Conservation (phyloP, 37 sponge, comb jelly and placozoan genomes). For the Crambe crambe region DNA sequence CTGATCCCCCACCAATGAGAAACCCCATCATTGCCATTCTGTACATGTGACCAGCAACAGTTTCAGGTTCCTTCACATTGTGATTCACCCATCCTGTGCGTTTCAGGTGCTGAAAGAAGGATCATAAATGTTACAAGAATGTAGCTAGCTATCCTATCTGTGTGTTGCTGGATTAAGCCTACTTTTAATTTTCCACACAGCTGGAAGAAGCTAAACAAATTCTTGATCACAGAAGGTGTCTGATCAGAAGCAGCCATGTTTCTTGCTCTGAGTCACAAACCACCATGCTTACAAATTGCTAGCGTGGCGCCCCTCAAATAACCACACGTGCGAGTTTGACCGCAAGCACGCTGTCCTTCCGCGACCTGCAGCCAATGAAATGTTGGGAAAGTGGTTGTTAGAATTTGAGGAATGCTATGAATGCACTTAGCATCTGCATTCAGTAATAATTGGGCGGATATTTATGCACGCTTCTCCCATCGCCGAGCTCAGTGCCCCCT, state of each 20-base stretch:
- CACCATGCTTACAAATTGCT: too few relatives aligned
- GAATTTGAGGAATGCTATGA: neutral
- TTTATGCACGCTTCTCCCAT: neutral
- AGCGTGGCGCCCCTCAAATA: too few relatives aligned
- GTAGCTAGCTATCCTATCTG: neutral
- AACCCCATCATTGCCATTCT: conserved; percentile 92
- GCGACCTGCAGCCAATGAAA: neutral
- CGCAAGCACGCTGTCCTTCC: neutral
- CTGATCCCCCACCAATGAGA: conserved; percentile 32
- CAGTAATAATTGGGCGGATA: neutral
- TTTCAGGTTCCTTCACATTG: conserved; percentile 77
- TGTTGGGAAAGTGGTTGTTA: conserved; percentile 5
- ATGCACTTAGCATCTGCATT: neutral
- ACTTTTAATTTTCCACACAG: conserved; percentile 86
- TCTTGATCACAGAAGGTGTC: neutral
- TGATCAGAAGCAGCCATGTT: neutral
- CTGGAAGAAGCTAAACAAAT: conserved; percentile 65
- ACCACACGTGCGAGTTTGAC: neutral
- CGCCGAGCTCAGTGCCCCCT: conserved; percentile 19
- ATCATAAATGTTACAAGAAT: neutral
- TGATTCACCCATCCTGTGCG: conserved; percentile 89
- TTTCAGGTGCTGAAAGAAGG: conserved; percentile 57
- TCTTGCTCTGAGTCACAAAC: neutral
- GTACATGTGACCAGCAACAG: conserved; percentile 95
- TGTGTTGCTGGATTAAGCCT: neutral